Percentiles rank a stretch among this genome's conserved stretches.
Evolutionary conservation across 1,140 invertebrate genomes (phyloP).

Genomic region (Drosophila lini): DNA sequence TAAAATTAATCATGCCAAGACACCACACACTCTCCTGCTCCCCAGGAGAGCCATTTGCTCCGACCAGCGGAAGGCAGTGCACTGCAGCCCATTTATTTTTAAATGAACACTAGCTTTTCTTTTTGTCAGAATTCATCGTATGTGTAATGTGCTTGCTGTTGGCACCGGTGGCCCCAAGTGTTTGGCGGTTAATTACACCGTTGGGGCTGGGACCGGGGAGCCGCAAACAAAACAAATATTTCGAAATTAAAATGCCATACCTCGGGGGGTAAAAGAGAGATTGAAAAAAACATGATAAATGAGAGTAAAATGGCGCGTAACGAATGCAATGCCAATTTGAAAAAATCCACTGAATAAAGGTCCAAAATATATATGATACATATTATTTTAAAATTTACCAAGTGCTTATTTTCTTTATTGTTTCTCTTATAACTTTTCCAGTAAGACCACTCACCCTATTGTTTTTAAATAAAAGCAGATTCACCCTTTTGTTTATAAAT

Average conservation of each 20-base stretch:
- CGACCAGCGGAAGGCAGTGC: slow-evolving; percentile 18
- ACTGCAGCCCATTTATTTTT: slow-evolving; percentile 57
- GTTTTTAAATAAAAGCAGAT: slow-evolving; percentile 18
- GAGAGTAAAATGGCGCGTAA: slow-evolving; percentile 59
- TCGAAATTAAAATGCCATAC: slow-evolving; percentile 47
- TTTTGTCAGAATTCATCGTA: slow-evolving; percentile 20
- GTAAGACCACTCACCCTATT: not conserved
- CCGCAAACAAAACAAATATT: slow-evolving; percentile 53
- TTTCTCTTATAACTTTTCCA: not conserved
- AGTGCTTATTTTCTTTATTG: no score
- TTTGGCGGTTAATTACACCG: slow-evolving; percentile 70
- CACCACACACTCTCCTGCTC: not conserved
- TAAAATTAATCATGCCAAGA: slow-evolving; percentile 54
- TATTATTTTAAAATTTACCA: no score
- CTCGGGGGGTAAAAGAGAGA: slow-evolving; percentile 14
- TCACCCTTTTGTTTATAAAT: slow-evolving; percentile 15
- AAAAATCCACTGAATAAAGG: not conserved
- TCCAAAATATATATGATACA: not conserved
- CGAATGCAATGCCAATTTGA: slow-evolving; percentile 27
- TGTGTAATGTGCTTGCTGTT: slow-evolving; percentile 43
- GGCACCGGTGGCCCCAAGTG: slow-evolving; percentile 60
- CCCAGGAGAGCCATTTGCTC: slow-evolving; percentile 25
- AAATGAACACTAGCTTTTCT: slow-evolving; percentile 37
- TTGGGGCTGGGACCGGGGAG: slow-evolving; percentile 19
- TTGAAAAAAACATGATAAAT: slow-evolving; percentile 27